Evolutionary conservation across 1,140 invertebrate species (phyloP), one percentile per base, ranked within the genome.

Genomic region (Formica selysi): DNA sequence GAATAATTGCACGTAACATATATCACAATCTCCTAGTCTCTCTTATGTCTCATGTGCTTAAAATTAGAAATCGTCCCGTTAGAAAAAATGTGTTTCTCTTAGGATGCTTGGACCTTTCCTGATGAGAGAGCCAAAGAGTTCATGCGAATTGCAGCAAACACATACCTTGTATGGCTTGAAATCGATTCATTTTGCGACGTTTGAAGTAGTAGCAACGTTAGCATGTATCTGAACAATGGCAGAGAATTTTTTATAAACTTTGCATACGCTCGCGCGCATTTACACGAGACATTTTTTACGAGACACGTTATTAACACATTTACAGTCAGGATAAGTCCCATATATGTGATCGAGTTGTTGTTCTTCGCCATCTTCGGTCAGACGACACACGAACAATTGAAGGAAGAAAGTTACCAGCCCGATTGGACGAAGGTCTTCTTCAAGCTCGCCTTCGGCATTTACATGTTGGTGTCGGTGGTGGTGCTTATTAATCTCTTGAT

Each of bases 281-380:
- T 62, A 65, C 74, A 81, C 19, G 44, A 78, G 51, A 78, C 73
- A 29, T 29, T 1, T 90, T 44, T 44, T 73, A 90, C 74, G 59
- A 92, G 89, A 92, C 87, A 89, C 90, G 29, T 93, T 95, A 87
- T 94, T 96, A 95, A 93, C 91, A 94, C 95, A 94, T 96, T 97
- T 97, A 95, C 97, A 98, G 97, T 98, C 94, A 96, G 96, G 95
- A 97, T 98, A 96, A 97, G 97, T 95, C 98, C 98, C 86, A 95
- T 99, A 86, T 96, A 98, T 93, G 98, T 98, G 78, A 98, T 99
- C 95, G 99, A 99, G 96, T 96, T 99, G 94, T 97, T 99, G 62
- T 99, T 99, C 97, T 99, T 99, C 96, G 99, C 99, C 88, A 97
- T 99, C 92, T 99, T 99, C 95, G 99, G 99, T 78, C 97, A 99